Evolutionary conservation across 2,797 vertebrate genomes (phyloP), one percentile per base, ranked within the genome.

Genomic region (Anniella stebbinsi): DNA sequence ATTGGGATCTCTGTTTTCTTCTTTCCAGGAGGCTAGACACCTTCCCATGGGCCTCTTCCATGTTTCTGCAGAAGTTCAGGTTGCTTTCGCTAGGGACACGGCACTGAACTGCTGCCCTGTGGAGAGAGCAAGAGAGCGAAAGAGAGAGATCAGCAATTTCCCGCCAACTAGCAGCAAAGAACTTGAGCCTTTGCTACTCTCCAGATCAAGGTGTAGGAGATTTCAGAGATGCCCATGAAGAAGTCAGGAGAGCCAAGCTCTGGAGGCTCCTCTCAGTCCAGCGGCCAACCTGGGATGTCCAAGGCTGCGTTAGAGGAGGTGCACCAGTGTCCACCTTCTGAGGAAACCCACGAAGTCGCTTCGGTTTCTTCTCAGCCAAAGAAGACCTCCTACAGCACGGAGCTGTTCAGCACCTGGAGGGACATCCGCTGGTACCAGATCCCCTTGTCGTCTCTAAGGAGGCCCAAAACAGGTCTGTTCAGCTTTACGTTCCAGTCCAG

Each of bases 401-500:
- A 78, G 3, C 36, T 90, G 6, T 51, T 54, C 13, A 87, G n/a
- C 7, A 69, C 60, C 33, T 57, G 38, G 88, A 75, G 45, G 2
- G 30, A 93, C 18, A 60, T 75, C 33, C 72, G 78, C 5, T 93
- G 89, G 89, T 93, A 86, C 83, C 84, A 89, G 21, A 83, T 91
- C 23, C 90, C 87, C 0, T 63, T 90, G 85, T 93, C 92, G 0
- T 90, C 92, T 57, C 6, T 45, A 77, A 80, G 82, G 86, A 92
- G 82, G 28, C 83, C 88, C 90, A 90, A 88, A 45, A 87, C 90
- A 0, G 86, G 83, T 10, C 81, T 94, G 18, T 92, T 91, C 41
- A 93, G 90, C 86, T 66, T 51, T 23, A 78, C 48, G 36, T 94
- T 94, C 80, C 86, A 92, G 78, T 80, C 86, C 36, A 91, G 92